phyloP scores from a whole-genome alignment of 2,797 vertebrate genomes.

The Chiroxiphia lanceolata region DNA sequence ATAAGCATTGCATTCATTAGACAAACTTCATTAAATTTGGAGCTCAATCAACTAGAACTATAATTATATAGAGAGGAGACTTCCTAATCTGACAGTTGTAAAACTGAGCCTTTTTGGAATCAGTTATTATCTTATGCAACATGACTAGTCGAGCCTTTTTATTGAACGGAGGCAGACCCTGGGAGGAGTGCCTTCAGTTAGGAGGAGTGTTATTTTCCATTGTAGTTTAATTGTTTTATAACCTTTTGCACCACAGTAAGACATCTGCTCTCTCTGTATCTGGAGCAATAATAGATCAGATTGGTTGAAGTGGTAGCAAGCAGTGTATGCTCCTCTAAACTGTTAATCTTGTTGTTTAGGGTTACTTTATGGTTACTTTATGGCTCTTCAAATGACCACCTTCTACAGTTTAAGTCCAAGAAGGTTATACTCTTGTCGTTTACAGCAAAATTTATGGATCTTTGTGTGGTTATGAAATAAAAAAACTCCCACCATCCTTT shows the following conservation, averaged over 20 bases:
- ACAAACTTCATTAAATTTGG: conserved; percentile 58
- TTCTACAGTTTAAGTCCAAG: neutral
- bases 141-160: neutral
- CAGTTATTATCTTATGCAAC: neutral
- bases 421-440: neutral
- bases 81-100: conserved; percentile 38
- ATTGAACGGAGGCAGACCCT: neutral
- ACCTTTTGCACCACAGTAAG: neutral
- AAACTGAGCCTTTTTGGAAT: conserved; percentile 5
- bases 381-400: neutral
- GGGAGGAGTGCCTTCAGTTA: conserved; percentile 7
- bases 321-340: neutral
- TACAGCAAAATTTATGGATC: neutral
- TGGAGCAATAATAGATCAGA: neutral
- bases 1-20: conserved; percentile 44
- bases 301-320: neutral
- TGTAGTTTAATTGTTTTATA: conserved; percentile 22
- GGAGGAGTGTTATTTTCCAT: neutral
- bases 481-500: neutral
- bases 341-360: neutral
- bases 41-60: conserved; percentile 42
- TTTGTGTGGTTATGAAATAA: neutral
- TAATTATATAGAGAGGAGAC: conserved; percentile 39
- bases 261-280: neutral
- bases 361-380: neutral